Evolutionary conservation across 2,797 vertebrate species (phyloP).

Genomic region (Falco naumanni): DNA sequence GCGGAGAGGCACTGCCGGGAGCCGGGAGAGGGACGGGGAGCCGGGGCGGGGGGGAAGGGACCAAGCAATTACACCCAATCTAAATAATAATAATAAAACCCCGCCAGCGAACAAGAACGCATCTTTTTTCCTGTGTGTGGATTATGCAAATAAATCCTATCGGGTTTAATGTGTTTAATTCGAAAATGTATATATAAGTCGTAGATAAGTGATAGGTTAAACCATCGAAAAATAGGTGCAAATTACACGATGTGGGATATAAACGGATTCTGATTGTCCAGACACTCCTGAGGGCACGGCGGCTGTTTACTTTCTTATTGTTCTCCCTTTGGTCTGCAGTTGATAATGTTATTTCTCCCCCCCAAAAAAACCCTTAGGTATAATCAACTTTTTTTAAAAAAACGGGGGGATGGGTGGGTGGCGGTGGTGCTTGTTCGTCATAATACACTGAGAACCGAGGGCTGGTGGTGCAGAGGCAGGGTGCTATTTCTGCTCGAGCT

Average conservation of each 20-base stretch:
- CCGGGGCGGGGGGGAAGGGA: background rate
- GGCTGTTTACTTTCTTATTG: slow-evolving; percentile 41
- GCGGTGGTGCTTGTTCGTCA: slow-evolving; percentile 12
- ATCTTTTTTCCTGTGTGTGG: background rate
- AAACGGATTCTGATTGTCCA: slow-evolving; percentile 60
- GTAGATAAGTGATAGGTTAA: slow-evolving; percentile 59
- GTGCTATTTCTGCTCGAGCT: background rate
- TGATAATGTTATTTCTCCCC: slow-evolving; percentile 30
- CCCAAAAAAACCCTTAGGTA: background rate
- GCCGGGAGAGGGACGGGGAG: background rate
- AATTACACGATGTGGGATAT: slow-evolving; percentile 53
- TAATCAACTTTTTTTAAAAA: slow-evolving; percentile 58
- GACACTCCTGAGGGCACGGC: slow-evolving; percentile 32
- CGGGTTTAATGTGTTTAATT: slow-evolving; percentile 58
- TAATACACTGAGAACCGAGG: slow-evolving; percentile 23
- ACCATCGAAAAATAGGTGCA: slow-evolving; percentile 44
- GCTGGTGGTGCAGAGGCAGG: background rate
- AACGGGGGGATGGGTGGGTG: background rate
- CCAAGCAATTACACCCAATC: background rate
- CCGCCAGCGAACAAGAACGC: background rate
- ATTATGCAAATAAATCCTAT: slow-evolving; percentile 43
- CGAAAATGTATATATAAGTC: slow-evolving; percentile 44
- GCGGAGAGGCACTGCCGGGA: background rate
- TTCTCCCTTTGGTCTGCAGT: background rate
- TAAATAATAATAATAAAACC: slow-evolving; percentile 27